Conservation (phyloP, 2,888 invertebrate genomes). For the Acheta domesticus region DNA sequence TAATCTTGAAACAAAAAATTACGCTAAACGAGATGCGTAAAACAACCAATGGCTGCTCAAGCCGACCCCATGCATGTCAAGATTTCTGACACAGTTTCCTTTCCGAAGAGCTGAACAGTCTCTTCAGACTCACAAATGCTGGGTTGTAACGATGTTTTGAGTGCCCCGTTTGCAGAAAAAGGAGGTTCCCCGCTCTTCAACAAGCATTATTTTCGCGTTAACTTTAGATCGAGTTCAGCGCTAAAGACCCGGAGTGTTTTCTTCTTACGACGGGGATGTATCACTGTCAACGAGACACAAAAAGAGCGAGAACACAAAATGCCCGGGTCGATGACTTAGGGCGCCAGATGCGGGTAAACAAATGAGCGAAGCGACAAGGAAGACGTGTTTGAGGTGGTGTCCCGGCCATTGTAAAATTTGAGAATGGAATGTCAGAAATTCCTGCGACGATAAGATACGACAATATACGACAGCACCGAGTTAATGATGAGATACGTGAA, state of each 20-base stretch:
- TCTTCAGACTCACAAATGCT: not conserved
- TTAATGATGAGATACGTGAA: no score
- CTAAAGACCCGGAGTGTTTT: not conserved
- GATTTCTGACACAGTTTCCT: not conserved
- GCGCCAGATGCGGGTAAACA: no score
- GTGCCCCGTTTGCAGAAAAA: not conserved
- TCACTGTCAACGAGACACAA: not conserved
- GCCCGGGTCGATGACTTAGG: not conserved
- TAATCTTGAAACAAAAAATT: not conserved
- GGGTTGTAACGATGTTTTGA: not conserved
- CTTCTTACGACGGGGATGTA: not conserved
- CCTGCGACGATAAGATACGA: no score
- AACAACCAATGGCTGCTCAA: not conserved
- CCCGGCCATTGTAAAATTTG: no score
- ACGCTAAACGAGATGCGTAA: not conserved
- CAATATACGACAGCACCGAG: no score
- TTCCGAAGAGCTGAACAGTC: not conserved
- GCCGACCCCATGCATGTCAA: not conserved
- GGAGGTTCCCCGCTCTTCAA: not conserved
- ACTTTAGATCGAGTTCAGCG: not conserved
- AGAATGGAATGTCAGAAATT: no score
- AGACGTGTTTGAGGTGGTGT: no score
- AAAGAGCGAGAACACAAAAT: not conserved
- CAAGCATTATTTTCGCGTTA: slow-evolving; percentile 1
- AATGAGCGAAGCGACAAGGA: no score